A percentile compares a stretch with the other conserved stretches of the same genome.
phyloP scores from a whole-genome alignment of 2,888 invertebrate species.

The Prosopocoilus inquinatus region DNA sequence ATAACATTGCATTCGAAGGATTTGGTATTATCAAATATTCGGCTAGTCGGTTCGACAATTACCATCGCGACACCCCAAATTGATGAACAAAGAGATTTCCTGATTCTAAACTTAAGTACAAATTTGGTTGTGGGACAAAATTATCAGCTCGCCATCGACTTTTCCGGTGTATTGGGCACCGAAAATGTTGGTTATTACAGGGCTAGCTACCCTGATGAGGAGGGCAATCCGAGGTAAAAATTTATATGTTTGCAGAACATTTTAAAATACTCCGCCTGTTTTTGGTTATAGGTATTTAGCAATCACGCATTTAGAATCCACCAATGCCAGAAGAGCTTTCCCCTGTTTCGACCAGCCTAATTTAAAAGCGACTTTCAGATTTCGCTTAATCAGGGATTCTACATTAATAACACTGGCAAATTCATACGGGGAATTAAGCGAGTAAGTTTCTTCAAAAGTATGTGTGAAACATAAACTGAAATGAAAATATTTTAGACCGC shows the following conservation, averaged over 20 bases:
- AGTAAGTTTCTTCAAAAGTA: no score
- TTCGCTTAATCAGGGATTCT: constrained; percentile 43
- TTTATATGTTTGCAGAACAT: no score
- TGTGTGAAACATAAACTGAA: no score
- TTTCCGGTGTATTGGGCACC: neutral
- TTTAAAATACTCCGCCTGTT: no score
- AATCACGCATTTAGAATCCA: constrained; percentile 18
- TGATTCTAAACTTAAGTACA: constrained; percentile 4
- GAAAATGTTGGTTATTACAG: constrained; percentile 13
- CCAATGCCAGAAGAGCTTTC: constrained; percentile 63
- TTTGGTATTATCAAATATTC: neutral
- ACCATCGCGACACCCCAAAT: no score
- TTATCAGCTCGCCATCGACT: constrained; percentile 9
- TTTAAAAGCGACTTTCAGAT: constrained; percentile 42
- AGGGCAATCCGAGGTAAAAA: no score
- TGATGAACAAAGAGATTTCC: neutral
- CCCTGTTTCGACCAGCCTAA: constrained; percentile 71
- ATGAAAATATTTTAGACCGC: neutral
- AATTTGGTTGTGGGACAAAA: neutral
- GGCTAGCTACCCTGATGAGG: constrained; percentile 9
- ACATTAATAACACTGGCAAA: constrained; percentile 11
- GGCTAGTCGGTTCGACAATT: no score
- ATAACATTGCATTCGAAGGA: constrained; percentile 20
- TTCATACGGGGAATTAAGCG: neutral
- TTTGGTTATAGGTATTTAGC: constrained; percentile 4